Conservation (phyloP, 2,888 invertebrate genomes). For the Dryobotodes eremita region DNA sequence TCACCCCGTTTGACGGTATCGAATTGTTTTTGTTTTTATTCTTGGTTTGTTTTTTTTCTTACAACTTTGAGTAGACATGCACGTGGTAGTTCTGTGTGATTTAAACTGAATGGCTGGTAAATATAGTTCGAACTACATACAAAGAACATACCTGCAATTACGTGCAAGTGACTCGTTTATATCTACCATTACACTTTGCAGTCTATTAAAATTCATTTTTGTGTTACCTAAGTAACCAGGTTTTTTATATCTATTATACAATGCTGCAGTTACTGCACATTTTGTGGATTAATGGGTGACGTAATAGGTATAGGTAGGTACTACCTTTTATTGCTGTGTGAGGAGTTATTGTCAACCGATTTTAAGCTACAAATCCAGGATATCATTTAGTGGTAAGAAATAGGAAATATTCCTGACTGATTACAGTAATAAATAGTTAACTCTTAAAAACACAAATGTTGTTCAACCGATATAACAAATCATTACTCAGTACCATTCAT, state of each 20-base stretch:
- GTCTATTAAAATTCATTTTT: conserved; percentile 27
- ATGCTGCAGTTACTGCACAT: conserved; percentile 3
- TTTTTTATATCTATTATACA: conserved; percentile 39
- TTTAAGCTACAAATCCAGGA: background rate
- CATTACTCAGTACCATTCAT: background rate
- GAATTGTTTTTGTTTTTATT: background rate
- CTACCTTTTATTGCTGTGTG: background rate
- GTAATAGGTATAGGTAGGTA: background rate
- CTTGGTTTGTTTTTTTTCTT: background rate
- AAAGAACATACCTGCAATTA: conserved; percentile 1
- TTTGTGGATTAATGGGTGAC: conserved; percentile 6
- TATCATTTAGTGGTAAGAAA: background rate
- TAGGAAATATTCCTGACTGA: background rate
- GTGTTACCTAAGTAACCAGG: conserved; percentile 35
- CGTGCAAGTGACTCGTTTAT: background rate
- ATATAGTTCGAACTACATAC: background rate
- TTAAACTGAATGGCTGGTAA: background rate
- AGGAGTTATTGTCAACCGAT: background rate
- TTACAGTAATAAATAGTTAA: background rate
- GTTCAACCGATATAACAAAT: background rate
- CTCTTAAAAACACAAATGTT: background rate
- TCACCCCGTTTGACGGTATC: too few species aligned
- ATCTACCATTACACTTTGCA: background rate
- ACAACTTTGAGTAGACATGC: background rate
- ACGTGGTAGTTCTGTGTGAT: background rate